A percentile compares a stretch with the other conserved stretches of the same genome.
phyloP scores from a whole-genome alignment of 2,888 invertebrate genomes.

The Clistopyga incitator region DNA sequence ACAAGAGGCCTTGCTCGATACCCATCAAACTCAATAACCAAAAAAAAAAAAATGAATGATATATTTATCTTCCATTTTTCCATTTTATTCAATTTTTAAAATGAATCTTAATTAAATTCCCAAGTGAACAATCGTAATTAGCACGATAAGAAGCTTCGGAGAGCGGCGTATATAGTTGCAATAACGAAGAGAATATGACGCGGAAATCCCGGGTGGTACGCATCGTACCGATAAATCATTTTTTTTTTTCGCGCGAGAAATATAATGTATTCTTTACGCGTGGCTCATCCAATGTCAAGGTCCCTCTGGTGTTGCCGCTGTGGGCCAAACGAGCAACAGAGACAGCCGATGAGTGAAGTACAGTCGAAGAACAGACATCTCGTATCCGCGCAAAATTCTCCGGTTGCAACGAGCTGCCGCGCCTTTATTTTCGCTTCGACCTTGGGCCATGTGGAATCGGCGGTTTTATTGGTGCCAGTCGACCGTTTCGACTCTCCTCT shows the following conservation, averaged over 20 bases:
- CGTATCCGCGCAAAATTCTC: constrained; percentile 53
- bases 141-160: background rate
- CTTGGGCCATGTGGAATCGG: constrained; percentile 67
- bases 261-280: constrained; percentile 45
- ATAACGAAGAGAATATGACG: constrained; percentile 10
- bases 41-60: constrained; percentile 13
- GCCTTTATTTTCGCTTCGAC: constrained; percentile 67
- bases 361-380: constrained; percentile 14
- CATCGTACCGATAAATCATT: constrained; percentile 32
- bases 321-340: constrained; percentile 41
- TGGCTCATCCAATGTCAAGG: constrained; percentile 58
- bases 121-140: constrained; percentile 1
- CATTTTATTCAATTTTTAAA: too few relatives aligned
- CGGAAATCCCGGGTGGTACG: constrained; percentile 48
- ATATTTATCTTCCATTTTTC: constrained; percentile 6
- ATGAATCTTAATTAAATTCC: background rate
- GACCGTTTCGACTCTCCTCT: constrained; percentile 27
- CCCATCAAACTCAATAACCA: constrained; percentile 44
- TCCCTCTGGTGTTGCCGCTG: constrained; percentile 19
- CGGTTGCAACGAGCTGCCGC: constrained; percentile 57
- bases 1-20: constrained; percentile 11
- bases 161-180: background rate
- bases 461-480: constrained; percentile 60
- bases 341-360: constrained; percentile 7
- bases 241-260: constrained; percentile 21